Evolutionary conservation across 2,797 vertebrate species (phyloP), one percentile per base, ranked within the genome.

Genomic region (Trematomus bernacchii): DNA sequence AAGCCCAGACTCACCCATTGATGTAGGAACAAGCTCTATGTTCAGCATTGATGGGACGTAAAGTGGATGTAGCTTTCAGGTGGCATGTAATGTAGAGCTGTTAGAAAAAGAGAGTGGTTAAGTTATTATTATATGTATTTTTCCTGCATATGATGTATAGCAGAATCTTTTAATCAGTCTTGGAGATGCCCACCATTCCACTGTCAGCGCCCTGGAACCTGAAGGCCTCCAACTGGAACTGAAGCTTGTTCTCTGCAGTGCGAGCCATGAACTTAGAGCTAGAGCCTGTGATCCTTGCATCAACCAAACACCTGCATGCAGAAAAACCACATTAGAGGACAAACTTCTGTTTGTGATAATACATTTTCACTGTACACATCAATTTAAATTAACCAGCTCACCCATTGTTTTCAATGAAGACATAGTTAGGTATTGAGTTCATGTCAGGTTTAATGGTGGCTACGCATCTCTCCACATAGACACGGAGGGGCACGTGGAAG

Each of bases 71-170:
- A 72, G 92, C 95, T 77, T 60, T 90, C 81, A 96, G 57, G n/a
- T 87, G 19, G 61, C 95, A 96, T 51, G 93, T 90, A 51, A 95
- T 86, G 74, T 93, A 95, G 54, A 95, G 23, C 94, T 95, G 61
- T 73, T 55, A 21, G 68, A 74, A 66, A 6, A 33, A 18, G 9
- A 14, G 1, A 72, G 18, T 27, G 27, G 27, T 42, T 48, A 8
- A 10, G 8, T 47, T 27, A 37, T 53, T 66, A 46, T 27, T 23
- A 30, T 1, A 19, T 46, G 14, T 44, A 1, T 66, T 44, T 33
- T 23, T n/a, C 3, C 2, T 67, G 46, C 4, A 23, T 46, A 73
- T 23, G 13, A 46, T 52, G 10, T 18, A 6, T 3, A 18, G 19
- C 4, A 43, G 5, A 60, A 64, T 60, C 21, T 2, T 12, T 59